These are phyloP conservation scores for Ormyrus rosae DNA, from an alignment of 2,888 invertebrate genomes.

Conservation along the genomic window DNA sequence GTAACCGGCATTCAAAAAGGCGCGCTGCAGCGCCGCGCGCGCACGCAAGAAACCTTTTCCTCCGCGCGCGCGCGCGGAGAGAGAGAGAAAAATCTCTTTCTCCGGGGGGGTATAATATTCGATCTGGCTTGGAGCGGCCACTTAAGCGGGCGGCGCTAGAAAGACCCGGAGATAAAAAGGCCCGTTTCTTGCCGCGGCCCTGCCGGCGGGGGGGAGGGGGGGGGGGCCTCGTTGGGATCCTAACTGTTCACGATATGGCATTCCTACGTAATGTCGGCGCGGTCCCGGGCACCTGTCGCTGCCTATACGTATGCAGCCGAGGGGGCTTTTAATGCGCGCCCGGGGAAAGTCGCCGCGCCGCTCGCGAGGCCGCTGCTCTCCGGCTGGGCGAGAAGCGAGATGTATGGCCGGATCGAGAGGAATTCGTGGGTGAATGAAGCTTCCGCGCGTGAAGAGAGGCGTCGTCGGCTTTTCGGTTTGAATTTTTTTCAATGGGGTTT, in stretches of 20 bases:
- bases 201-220: background rate
- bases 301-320: background rate
- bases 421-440: no score
- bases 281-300: constrained; percentile 30
- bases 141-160: background rate
- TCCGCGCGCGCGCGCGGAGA: background rate
- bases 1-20: background rate
- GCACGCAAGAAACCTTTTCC: constrained; percentile 1
- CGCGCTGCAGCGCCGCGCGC: constrained; percentile 1
- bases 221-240: constrained; percentile 16
- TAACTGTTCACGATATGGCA: constrained; percentile 53
- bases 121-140: constrained; percentile 18
- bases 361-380: no score
- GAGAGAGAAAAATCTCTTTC: background rate
- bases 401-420: no score
- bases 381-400: no score
- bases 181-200: no score
- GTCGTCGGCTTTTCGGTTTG: no score
- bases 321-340: background rate
- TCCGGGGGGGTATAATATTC: constrained; percentile 9
- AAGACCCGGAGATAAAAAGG: background rate
- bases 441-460: no score
- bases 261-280: constrained; percentile 39
- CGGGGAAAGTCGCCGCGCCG: background rate
- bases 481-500: no score